Percentiles rank a stretch among this genome's conserved stretches.
Evolutionary conservation across 23 tunicate species (phyloP).

Genomic region (Trididemnum nubilum): DNA sequence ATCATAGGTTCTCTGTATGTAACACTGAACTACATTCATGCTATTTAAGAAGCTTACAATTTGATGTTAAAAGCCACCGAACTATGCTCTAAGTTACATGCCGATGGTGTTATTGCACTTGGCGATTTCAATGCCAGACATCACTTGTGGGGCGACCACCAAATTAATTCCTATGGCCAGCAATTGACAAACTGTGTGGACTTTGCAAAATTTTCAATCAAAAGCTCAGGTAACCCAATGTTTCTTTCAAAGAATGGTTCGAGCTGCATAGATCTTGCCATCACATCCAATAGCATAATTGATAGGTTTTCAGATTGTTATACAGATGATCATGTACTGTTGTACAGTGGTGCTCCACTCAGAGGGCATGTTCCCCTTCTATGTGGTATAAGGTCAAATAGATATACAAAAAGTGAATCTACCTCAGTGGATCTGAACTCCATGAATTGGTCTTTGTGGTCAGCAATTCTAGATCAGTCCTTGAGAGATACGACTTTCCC

Average conservation of each 20-base stretch:
- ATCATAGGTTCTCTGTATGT: too few relatives aligned
- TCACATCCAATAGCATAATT: not conserved
- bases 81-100: too few relatives aligned
- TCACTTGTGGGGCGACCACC: too few relatives aligned
- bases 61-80: too few relatives aligned
- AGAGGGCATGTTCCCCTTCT: not conserved
- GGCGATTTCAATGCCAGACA: too few relatives aligned
- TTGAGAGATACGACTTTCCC: not conserved
- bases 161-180: too few relatives aligned
- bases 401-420: not conserved
- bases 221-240: too few relatives aligned
- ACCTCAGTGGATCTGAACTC: not conserved
- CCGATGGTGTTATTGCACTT: too few relatives aligned
- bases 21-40: too few relatives aligned
- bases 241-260: not conserved
- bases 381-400: not conserved
- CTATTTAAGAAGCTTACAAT: too few relatives aligned
- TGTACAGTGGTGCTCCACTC: not conserved
- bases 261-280: not conserved
- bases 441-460: not conserved
- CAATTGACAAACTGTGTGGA: too few relatives aligned
- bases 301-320: not conserved
- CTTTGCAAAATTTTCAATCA: too few relatives aligned
- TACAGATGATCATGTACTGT: not conserved
- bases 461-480: not conserved